Evolutionary conservation across 2,797 vertebrate genomes (phyloP).

Genomic region (Myiotriccus ornatus): DNA sequence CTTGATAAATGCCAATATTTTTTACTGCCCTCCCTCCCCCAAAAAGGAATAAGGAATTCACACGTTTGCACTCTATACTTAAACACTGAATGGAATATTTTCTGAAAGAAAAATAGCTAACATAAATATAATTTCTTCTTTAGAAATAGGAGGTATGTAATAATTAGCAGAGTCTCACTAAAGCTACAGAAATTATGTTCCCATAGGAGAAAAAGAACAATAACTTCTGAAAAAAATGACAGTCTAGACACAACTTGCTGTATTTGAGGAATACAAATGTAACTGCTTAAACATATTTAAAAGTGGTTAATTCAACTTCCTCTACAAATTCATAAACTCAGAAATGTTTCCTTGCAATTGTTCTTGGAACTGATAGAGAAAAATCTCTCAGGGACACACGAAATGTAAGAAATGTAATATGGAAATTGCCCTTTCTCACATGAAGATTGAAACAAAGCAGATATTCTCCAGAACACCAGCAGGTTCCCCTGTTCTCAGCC

Average conservation of each 20-base stretch:
- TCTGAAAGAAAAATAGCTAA: conserved; percentile 17
- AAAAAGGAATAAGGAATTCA: background rate
- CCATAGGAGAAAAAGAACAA: background rate
- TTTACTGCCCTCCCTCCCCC: background rate
- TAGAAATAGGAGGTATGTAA: background rate
- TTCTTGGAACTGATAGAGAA: conserved; percentile 45
- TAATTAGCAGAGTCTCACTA: conserved; percentile 5
- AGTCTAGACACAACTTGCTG: background rate
- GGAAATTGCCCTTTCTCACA: conserved; percentile 34
- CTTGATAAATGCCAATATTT: background rate
- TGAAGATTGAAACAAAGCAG: background rate
- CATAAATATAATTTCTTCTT: background rate
- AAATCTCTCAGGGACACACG: background rate
- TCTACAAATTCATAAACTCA: conserved; percentile 39
- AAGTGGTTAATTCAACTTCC: conserved; percentile 31
- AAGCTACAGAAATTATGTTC: background rate
- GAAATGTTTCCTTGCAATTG: conserved; percentile 25
- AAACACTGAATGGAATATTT: background rate
- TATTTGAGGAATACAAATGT: conserved; percentile 7
- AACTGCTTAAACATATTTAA: background rate
- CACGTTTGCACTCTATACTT: background rate
- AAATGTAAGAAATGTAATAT: background rate
- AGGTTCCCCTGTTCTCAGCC: conserved; percentile 20
- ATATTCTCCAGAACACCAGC: conserved; percentile 25
- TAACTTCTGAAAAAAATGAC: conserved; percentile 16